Base-by-base conservation (phyloP, 2,113 vertebrate genomes). In the Macaca mulatta region DNA sequence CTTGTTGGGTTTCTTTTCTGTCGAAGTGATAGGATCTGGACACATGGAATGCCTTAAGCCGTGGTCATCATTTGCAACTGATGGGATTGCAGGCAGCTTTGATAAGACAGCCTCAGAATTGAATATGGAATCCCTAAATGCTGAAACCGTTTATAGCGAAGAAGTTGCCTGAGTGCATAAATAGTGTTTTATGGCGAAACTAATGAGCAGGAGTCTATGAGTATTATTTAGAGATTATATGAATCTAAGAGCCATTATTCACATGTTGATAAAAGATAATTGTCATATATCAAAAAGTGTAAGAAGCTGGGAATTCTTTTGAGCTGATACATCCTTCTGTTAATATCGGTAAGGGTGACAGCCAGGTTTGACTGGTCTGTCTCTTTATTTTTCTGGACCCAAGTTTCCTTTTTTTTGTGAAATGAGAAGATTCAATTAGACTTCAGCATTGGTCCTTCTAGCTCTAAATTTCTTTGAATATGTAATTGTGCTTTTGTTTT, bases 401-500 rank as follows among this genome's bases (percentile, higher is more conserved):
- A 59, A 22, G 40, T 79, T 97, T 97, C 48, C 55, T 75, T 50
- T 45, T 40, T 55, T 57, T 50, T 92, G 7, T 77, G 83, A 70
- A 82, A 70, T 11, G 32, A 85, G 18, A 8, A 95, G 59, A 8
- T 82, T 85, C 59, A 10, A 35, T 86, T 82, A 77, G 14, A 40
- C 8, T 84, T 81, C 87, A 75, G 74, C 27, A 72, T 80, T 67
- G 40, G 7, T 50, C 20, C 25, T 84, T 59, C n/a, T 8, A 45
- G 61, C 32, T 85, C 13, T 50, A 35, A 84, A 72, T 9, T 16
- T 89, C 27, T 89, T 92, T 92, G 77, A 64, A n/a, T 95, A 38
- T 87, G 27, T 89, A 87, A 91, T 88, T 96, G 87, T 59, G n/a
- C 32, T 90, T 95, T 96, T 93, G 74, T 95, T 64, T 96, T 87